phyloP scores from a whole-genome alignment of 1,140 invertebrate genomes.

The Idris sp. region DNA sequence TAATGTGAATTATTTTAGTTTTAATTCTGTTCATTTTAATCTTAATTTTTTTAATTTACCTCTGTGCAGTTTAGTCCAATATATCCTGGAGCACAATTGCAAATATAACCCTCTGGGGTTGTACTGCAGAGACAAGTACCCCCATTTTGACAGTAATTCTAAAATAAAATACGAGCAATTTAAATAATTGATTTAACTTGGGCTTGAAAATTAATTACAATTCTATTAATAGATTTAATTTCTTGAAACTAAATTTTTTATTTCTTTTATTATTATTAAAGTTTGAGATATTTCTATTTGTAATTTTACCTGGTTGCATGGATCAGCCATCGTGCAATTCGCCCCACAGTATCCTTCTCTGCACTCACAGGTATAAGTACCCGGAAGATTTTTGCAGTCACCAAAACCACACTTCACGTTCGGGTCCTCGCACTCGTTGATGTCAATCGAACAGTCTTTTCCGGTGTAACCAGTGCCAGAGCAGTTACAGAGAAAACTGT shows the following conservation, averaged over 20 bases:
- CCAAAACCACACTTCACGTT: slow-evolving; percentile 81
- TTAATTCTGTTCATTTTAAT: slow-evolving; percentile 8
- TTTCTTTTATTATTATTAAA: too few species aligned
- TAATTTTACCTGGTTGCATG: slow-evolving; percentile 45
- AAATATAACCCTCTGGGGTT: slow-evolving; percentile 81
- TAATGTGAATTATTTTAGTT: too few species aligned
- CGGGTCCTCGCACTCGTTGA: slow-evolving; percentile 86
- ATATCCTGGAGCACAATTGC: slow-evolving; percentile 82
- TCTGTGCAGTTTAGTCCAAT: slow-evolving; percentile 85
- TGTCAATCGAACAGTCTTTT: slow-evolving; percentile 88
- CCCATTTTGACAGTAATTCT: slow-evolving; percentile 82
- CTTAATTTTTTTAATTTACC: slow-evolving; percentile 74
- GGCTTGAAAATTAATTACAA: too few species aligned
- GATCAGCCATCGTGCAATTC: slow-evolving; percentile 81
- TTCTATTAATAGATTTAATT: too few species aligned
- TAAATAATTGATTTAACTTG: too few species aligned
- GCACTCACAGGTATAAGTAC: slow-evolving; percentile 83
- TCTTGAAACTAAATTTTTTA: too few species aligned
- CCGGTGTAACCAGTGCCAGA: slow-evolving; percentile 91
- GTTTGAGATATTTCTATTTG: too few species aligned
- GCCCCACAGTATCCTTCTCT: slow-evolving; percentile 83
- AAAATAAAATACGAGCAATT: too few species aligned
- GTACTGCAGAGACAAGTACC: slow-evolving; percentile 83
- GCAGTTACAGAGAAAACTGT: slow-evolving; percentile 91
- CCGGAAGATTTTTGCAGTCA: slow-evolving; percentile 85